Evolutionary conservation across 2,113 vertebrate genomes (phyloP).

Genomic region (Sylvietta virens): DNA sequence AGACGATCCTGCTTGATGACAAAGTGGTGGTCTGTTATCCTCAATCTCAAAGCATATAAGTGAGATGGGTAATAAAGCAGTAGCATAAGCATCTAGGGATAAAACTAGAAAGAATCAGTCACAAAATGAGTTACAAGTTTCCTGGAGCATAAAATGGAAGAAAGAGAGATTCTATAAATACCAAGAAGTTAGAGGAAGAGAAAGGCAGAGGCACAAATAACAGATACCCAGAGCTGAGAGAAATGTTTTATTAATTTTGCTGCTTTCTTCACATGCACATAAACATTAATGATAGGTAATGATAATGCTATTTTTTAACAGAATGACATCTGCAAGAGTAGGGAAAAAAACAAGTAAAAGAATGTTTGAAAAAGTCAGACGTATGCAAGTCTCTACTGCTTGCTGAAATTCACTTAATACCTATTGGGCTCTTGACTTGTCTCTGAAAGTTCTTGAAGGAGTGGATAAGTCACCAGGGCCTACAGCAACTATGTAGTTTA

Average conservation of each 20-base stretch:
- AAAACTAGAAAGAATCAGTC: not conserved
- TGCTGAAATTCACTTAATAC: not conserved
- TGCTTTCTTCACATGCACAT: not conserved
- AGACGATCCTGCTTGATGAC: not conserved
- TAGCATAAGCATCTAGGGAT: not conserved
- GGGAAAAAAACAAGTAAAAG: not conserved
- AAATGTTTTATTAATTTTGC: not conserved
- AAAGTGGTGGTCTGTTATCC: not conserved
- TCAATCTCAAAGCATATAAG: not conserved
- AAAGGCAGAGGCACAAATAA: not conserved
- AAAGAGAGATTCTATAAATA: not conserved
- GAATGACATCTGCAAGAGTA: not conserved
- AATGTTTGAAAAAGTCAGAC: not conserved
- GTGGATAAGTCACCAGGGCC: not conserved
- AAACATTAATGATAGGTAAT: not conserved
- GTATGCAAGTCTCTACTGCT: rapidly evolving
- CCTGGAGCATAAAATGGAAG: not conserved
- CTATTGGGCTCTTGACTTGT: not conserved
- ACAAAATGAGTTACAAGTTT: not conserved
- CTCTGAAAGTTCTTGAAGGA: not conserved
- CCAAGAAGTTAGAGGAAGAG: not conserved
- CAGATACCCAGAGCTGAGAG: not conserved
- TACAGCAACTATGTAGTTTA: not conserved
- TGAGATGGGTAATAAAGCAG: not conserved
- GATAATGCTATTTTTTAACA: not conserved